phyloP scores from a whole-genome alignment of 2,797 vertebrate species.

The Helicolenus hilgendorfi region DNA sequence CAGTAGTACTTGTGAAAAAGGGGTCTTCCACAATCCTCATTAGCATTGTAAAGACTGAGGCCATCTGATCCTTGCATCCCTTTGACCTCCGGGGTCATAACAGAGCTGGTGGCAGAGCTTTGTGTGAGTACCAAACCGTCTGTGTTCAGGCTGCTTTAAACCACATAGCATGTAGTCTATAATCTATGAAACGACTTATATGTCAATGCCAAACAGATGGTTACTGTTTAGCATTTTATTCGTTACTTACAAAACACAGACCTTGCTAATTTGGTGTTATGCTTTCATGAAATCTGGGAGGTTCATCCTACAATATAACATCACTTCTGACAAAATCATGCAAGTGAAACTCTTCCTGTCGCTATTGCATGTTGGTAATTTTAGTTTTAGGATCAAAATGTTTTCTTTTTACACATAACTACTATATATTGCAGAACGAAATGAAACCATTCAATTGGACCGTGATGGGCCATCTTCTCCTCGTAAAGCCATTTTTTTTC shows the following conservation, averaged over 20 bases:
- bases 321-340: background rate
- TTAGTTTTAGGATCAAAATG: background rate
- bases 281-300: background rate
- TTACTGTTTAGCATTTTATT: background rate
- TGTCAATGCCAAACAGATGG: conserved; percentile 40
- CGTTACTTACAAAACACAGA: background rate
- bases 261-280: background rate
- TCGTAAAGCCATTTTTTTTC: conserved; percentile 51
- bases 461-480: conserved; percentile 67
- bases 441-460: conserved; percentile 52
- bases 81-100: conserved; percentile 71
- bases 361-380: background rate
- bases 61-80: conserved; percentile 48
- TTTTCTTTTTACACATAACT: conserved; percentile 17
- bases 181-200: background rate
- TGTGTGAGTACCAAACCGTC: conserved; percentile 44
- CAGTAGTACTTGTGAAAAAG: background rate
- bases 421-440: conserved; percentile 31
- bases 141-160: conserved; percentile 59
- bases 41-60: conserved; percentile 67
- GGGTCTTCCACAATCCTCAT: conserved; percentile 37
- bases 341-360: background rate
- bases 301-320: background rate
- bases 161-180: conserved; percentile 6
- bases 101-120: conserved; percentile 60